Conservation (phyloP, 2,888 invertebrate genomes). For the Tenthredo scrophulariae region DNA sequence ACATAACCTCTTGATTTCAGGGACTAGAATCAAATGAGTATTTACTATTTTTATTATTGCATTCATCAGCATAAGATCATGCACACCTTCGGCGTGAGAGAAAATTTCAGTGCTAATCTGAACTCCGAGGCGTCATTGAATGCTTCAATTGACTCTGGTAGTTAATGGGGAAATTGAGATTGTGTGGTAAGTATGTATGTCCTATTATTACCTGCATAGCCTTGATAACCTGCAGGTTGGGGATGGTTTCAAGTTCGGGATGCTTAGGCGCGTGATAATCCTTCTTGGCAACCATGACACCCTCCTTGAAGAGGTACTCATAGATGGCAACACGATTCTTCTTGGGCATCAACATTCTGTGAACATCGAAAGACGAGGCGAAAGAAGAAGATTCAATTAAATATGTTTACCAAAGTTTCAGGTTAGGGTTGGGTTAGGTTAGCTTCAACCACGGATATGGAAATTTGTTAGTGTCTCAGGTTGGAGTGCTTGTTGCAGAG, state of each 20-base stretch:
- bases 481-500: background rate
- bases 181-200: slow-evolving; percentile 52
- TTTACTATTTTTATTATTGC: background rate
- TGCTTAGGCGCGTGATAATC: slow-evolving; percentile 99
- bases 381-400: background rate
- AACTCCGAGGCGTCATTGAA: background rate
- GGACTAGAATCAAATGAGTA: slow-evolving; percentile 81
- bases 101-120: background rate
- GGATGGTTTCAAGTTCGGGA: slow-evolving; percentile 95
- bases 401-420: background rate
- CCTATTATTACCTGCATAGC: slow-evolving; percentile 88
- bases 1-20: slow-evolving; percentile 98
- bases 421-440: slow-evolving; percentile 14
- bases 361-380: slow-evolving; percentile 63
- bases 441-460: background rate
- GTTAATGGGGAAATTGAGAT: background rate
- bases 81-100: background rate
- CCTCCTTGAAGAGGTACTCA: slow-evolving; percentile 99
- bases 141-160: background rate
- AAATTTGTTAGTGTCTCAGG: background rate
- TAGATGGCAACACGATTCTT: slow-evolving; percentile 97
- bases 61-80: background rate
- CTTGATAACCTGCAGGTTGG: slow-evolving; percentile 99
- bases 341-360: slow-evolving; percentile 99
- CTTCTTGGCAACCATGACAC: slow-evolving; percentile 99